A percentile compares a stretch with the other conserved stretches of the same genome.
Conservation (phyloP, 2,113 vertebrate species). For the Pluvianellus socialis region DNA sequence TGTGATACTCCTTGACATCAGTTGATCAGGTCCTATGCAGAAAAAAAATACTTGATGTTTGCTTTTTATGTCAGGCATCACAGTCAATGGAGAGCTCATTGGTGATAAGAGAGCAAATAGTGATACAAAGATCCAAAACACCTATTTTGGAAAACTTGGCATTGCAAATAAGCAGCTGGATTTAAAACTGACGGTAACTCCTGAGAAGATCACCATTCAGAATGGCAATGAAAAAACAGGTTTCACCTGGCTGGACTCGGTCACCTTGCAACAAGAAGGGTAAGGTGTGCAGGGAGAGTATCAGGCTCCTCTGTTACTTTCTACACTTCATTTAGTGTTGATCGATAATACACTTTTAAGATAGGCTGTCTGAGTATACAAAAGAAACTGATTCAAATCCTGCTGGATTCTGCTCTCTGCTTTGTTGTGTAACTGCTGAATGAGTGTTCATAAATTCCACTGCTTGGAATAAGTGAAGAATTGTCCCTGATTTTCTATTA, state of each 20-base stretch:
- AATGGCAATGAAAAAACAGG: constrained; percentile 65
- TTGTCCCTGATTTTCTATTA: background rate
- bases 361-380: background rate
- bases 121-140: constrained; percentile 72
- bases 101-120: constrained; percentile 81
- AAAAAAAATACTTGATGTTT: background rate
- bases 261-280: constrained; percentile 75
- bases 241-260: constrained; percentile 84
- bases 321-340: background rate
- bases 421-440: background rate
- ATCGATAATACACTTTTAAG: background rate
- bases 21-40: background rate
- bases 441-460: background rate
- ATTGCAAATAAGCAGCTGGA: constrained; percentile 78
- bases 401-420: background rate
- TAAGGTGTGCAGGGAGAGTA: constrained; percentile 45
- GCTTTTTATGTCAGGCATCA: constrained; percentile 76
- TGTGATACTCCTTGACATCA: background rate
- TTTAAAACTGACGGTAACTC: constrained; percentile 82
- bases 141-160: constrained; percentile 90
- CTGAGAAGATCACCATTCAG: constrained; percentile 78
- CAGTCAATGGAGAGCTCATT: constrained; percentile 89
- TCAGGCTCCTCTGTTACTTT: background rate
- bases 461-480: background rate
- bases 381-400: background rate